Base-by-base conservation (phyloP, 2,888 invertebrate genomes). In the Linnaemya vulpina region DNA sequence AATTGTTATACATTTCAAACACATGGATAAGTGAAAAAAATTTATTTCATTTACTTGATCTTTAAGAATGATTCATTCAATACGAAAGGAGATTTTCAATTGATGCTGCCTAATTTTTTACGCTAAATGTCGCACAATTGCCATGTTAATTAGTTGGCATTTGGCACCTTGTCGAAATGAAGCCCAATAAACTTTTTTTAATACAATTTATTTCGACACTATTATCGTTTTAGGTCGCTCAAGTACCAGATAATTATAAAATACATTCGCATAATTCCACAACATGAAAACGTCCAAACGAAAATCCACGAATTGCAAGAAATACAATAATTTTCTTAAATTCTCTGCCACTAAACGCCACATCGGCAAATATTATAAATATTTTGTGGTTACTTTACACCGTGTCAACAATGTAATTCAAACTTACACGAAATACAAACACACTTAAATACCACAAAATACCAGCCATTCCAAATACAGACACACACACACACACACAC, bases 381-480 rank as follows among this genome's bases (percentile, higher is more conserved):
- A 73, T 80, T 80, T 71, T 84, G 80, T 62, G 60, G 65, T 62
- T 76, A 80, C 25, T 51, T 62, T n/a, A 60, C 22, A 80, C 67
- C 55, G 65, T 84, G 80, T 71, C 67, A 80, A 67, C 76, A 68
- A 71, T 76, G 63, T 35, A 15, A 58, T 30, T 35, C 30, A 58
- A 58, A 58, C 30, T n/a, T 17, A 35, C 25, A 5, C 38, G 30
- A 58, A 20, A 65, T 43, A 62, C 20, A 38, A 30, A 62, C 67
- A 22, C 9, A 51, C 15, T 35, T 9, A 40, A 38, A 60, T 20
- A 9, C 58, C 35, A 67, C 2, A 49, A 2, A 46, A n/a, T 35
- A 17, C n/a, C 13, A 53, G 25, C 4, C 8, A 17, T 7, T 35
- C 13, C 8, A 55, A 40, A 55, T 30, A 30, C 30, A 30, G 5